Base-by-base conservation (phyloP, 2,797 vertebrate genomes). In the Crypturellus tataupa region DNA sequence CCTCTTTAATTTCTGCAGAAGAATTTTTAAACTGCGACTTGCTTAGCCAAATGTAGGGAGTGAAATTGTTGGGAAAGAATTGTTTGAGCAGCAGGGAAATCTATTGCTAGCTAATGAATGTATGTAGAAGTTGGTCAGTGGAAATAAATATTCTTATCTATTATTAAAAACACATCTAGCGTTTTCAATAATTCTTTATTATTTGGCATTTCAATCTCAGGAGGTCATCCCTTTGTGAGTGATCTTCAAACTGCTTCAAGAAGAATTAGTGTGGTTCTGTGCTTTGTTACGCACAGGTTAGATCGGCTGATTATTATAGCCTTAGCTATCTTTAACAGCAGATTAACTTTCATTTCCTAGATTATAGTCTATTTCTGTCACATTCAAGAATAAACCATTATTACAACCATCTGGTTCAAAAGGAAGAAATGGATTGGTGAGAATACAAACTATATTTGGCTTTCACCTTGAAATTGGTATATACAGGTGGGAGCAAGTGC, bases 191-290 rank as follows among this genome's bases (percentile, higher is more conserved):
- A 59, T 90, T 80, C 35, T 78, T 3, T 70, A 70, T 68, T 92
- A 37, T 37, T 65, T 88, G 21, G 3, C 64, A 21, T 64, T 90
- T 80, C 40, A 58, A 10, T 49, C 70, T 95, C 84, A 89, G 76
- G 85, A 89, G 85, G 77, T 58, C 70, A 85, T 93, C 35, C n/a
- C 16, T 89, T 94, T 90, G 55, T 51, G 73, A 90, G 84, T 65
- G 21, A 37, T 69, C 15, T 33, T 63, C 51, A 15, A 78, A 70
- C 27, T 56, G 16, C 56, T 60, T 2, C 2, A 14, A 71, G 51
- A 67, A 55, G 27, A 87, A 46, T 77, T 80, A 40, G 10, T 67
- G 53, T 40, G 14, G 16, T 82, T 76, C 29, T 78, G 2, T 58
- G 53, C 40, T 87, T 12, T 25, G 24, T 56, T 90, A 44, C 4